Conservation (phyloP, 1,140 invertebrate species). For the Vanessa atalanta region DNA sequence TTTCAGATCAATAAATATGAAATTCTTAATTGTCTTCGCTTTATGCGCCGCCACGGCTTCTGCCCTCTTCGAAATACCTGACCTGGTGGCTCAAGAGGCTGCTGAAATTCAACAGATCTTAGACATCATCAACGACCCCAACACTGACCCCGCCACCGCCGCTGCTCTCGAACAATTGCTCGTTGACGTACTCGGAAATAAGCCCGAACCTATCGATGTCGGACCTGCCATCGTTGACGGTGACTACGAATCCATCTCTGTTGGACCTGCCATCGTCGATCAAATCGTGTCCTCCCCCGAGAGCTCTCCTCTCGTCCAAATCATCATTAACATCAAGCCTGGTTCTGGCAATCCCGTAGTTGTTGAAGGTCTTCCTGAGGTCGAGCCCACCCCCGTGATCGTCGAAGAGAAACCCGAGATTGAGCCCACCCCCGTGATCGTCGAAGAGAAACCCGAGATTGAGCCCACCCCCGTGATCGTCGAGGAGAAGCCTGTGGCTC, state of each 20-base stretch:
- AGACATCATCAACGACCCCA: slow-evolving; percentile 63
- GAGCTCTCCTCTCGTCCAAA: slow-evolving; percentile 56
- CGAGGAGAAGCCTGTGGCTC: background rate
- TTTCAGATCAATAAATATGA: background rate
- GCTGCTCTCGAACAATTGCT: slow-evolving; percentile 58
- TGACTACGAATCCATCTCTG: slow-evolving; percentile 18
- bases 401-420: background rate
- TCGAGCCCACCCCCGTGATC: background rate
- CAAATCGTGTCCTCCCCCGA: slow-evolving; percentile 13
- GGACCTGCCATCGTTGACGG: slow-evolving; percentile 46
- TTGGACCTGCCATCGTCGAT: background rate
- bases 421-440: slow-evolving; percentile 4
- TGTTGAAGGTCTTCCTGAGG: background rate
- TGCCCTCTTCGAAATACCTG: slow-evolving; percentile 45
- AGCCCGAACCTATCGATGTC: slow-evolving; percentile 34
- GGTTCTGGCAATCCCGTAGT: slow-evolving; percentile 32
- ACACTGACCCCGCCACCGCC: slow-evolving; percentile 65
- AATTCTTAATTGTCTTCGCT: slow-evolving; percentile 37
- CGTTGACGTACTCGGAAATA: slow-evolving; percentile 42
- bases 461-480: slow-evolving; percentile 14
- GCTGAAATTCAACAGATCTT: slow-evolving; percentile 58
- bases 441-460: slow-evolving; percentile 17
- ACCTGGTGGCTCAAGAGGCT: slow-evolving; percentile 23
- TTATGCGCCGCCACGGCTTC: slow-evolving; percentile 58
- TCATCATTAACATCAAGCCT: slow-evolving; percentile 59